Base-by-base conservation (phyloP, 2,113 vertebrate species). In the Myiopsitta monachus region DNA sequence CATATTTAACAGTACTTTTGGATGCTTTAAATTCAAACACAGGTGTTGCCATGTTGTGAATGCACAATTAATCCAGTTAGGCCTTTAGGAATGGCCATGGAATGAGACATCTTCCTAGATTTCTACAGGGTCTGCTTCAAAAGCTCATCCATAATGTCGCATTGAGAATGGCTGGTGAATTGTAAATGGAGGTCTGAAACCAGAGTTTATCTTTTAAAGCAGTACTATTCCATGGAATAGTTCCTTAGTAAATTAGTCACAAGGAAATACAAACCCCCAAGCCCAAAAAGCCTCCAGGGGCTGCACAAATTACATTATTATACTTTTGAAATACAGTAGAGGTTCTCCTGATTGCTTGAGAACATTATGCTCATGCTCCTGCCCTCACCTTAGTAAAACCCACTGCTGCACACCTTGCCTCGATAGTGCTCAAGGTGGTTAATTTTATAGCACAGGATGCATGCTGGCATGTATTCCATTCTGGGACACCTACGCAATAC, bases 391-490 rank as follows among this genome's bases (percentile, higher is more conserved):
- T 4, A 4, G 38, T 4, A 18, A 8, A 30, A 24, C 23, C 43
- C 51, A 2, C 18, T 27, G 83, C 36, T 46, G 28, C 12, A 31
- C 23, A 1, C 10, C 52, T 18, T 10, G 36, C 39, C 47, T 43
- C 10, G 30, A 11, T 7, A 5, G 24, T 28, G 46, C 70, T 82
- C n/a, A 3, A 52, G 62, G 13, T 3, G 10, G 24, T 10, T 39
- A 4, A 26, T 75, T 36, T 67, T 47, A 4, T 3, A 52, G 69
- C 33, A 14, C 8, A 2, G 1, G 52, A 4, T 4, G 17, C 16
- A 1, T 9, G 33, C 47, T 51, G 54, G 38, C 51, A 26, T 5
- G 0, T 41, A 7, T 18, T 19, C 4, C n/a, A 1, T 41, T 16
- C 39, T 21, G 87, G 68, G 44, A 22, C 36, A 59, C 38, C 69